Conservation (phyloP, 1,140 invertebrate species). For the Caenorhabditis latens region DNA sequence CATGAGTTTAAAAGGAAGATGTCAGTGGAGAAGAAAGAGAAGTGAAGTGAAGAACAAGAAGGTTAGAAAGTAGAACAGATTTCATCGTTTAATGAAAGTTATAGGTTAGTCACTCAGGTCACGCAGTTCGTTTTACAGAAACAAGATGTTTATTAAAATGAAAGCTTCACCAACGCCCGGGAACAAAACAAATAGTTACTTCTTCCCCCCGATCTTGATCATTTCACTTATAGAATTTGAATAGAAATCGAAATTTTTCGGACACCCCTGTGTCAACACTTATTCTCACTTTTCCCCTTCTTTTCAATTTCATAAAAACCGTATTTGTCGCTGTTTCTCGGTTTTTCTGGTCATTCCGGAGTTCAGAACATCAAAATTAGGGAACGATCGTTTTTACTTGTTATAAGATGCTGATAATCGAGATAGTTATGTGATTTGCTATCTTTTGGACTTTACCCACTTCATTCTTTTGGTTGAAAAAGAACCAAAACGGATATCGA, state of each 20-base stretch:
- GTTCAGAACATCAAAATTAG: no score
- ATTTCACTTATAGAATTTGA: constrained; percentile 1
- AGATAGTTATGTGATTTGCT: not conserved
- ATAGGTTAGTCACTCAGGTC: constrained; percentile 37
- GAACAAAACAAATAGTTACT: constrained; percentile 24
- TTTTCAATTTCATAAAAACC: not conserved
- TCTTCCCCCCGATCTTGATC: not conserved
- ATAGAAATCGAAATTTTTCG: constrained; percentile 24
- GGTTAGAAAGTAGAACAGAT: constrained; percentile 24
- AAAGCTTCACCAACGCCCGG: not conserved
- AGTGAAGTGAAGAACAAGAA: constrained; percentile 14
- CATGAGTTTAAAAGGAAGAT: constrained; percentile 23
- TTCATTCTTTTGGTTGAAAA: not conserved
- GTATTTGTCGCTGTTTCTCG: constrained; percentile 14
- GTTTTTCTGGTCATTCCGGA: not conserved
- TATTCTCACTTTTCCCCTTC: not conserved
- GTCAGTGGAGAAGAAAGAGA: not conserved
- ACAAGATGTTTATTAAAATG: not conserved
- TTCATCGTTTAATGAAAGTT: constrained; percentile 29
- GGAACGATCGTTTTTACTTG: no score
- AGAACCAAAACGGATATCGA: constrained; percentile 4
- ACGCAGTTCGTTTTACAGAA: not conserved
- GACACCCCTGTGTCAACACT: constrained; percentile 36
- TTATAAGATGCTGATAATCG: no score
- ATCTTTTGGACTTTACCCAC: not conserved